A percentile compares a stretch with the other conserved stretches of the same genome.
These are phyloP conservation scores for Hirudinaria manillensis DNA, from an alignment of 2,888 invertebrate species.

Conservation along the genomic window DNA sequence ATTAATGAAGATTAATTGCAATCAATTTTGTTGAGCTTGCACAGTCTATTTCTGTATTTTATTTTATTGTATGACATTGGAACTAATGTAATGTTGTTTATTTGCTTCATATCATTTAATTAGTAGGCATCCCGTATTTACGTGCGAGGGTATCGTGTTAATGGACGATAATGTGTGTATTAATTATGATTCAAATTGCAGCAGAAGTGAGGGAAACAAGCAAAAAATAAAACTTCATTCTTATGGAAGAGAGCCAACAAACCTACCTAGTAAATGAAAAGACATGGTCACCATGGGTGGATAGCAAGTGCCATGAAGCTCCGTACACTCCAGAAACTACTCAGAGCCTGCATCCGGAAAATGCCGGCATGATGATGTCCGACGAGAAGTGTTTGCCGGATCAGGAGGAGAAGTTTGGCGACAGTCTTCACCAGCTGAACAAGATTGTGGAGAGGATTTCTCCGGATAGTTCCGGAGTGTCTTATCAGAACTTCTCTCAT, in stretches of 20 bases:
- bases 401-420: constrained; percentile 24
- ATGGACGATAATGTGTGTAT: no score
- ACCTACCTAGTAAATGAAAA: constrained; percentile 18
- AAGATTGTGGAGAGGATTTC: constrained; percentile 34
- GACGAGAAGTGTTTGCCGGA: constrained; percentile 10
- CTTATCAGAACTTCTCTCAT: constrained; percentile 19
- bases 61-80: no score
- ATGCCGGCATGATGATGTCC: not conserved
- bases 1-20: no score
- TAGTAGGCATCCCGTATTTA: no score
- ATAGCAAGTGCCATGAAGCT: constrained; percentile 9
- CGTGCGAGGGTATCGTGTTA: no score
- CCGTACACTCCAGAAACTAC: constrained; percentile 5
- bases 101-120: no score
- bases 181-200: no score
- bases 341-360: not conserved
- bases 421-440: constrained; percentile 33
- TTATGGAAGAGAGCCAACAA: constrained; percentile 21
- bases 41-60: no score
- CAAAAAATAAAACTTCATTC: not conserved
- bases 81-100: no score
- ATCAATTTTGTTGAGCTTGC: no score
- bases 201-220: no score
- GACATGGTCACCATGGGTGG: constrained; percentile 21
- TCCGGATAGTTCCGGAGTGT: constrained; percentile 25